Evolutionary conservation across 2,797 vertebrate genomes (phyloP), one percentile per base, ranked within the genome.

Genomic region (Hydrolagus colliei): DNA sequence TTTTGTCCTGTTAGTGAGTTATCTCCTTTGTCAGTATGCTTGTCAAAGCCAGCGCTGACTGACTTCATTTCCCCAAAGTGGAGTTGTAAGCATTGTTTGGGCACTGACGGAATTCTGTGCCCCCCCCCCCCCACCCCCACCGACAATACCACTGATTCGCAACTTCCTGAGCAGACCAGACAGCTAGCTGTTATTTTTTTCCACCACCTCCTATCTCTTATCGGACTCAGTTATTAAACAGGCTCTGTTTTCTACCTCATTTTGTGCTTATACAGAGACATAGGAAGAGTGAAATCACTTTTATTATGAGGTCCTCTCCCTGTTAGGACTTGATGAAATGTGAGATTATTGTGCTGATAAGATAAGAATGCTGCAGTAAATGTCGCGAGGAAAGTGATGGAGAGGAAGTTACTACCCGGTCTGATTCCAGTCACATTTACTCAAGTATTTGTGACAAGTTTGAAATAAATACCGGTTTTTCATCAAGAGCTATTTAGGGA

Each of bases 141-240:
- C 92, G 95, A 96, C 94, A 93, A 92, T 93, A 88, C 93, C 90
- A 87, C 93, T 91, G 93, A 95, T 93, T 93, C 90, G 91, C 88
- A 4, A 89, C 93, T 97, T 98, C 96, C 96, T 97, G 95, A 93
- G 87, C 93, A 96, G 95, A 96, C 94, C 89, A 95, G 94, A 95
- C 94, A 90, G 93, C 91, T 91, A 88, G 87, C 93, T 94, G 93
- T 93, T 95, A 93, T 92, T 93, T 93, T 90, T 79, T 63, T 65
- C 90, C 93, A 14, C 90, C 93, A 14, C 8, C 27, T 22, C 62
- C 84, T 61, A 87, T 91, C 93, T 93, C 94, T 96, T 97, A 95
- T 96, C 95, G 89, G 88, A 88, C 88, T 90, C 90, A 95, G 94
- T 95, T 94, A 93, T 88, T 89, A 89, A 90, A 87, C 89, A 88